phyloP scores from a whole-genome alignment of 2,888 invertebrate species.

The Amblyteles armatorius region DNA sequence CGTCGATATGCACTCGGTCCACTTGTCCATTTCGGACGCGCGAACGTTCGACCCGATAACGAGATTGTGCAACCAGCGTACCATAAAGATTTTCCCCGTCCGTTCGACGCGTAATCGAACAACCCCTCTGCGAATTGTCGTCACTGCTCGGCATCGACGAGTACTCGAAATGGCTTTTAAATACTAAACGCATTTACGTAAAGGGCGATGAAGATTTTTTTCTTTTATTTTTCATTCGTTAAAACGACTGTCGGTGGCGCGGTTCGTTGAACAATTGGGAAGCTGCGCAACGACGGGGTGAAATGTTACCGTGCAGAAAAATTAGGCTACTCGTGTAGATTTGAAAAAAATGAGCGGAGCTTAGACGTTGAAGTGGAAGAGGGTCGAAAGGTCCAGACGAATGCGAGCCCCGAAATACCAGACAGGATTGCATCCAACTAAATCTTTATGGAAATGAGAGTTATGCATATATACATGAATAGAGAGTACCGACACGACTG shows the following conservation, averaged over 20 bases:
- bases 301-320: conserved; percentile 36
- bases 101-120: neutral
- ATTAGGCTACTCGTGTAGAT: conserved; percentile 29
- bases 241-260: conserved; percentile 14
- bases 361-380: conserved; percentile 3
- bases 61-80: conserved; percentile 26
- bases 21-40: conserved; percentile 32
- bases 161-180: conserved; percentile 27
- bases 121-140: neutral
- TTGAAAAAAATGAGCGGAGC: neutral
- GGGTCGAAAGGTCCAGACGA: conserved; percentile 42
- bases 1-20: conserved; percentile 20
- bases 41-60: conserved; percentile 30
- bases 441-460: conserved; percentile 56
- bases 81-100: neutral
- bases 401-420: conserved; percentile 39
- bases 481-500: conserved; percentile 43
- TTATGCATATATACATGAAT: conserved; percentile 25
- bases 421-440: conserved; percentile 51
- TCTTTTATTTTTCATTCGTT: neutral
- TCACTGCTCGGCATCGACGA: conserved; percentile 20
- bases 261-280: neutral
- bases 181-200: neutral
- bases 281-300: neutral
- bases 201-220: neutral